Conservation (phyloP, 2,888 invertebrate genomes). For the Baccha elongata region DNA sequence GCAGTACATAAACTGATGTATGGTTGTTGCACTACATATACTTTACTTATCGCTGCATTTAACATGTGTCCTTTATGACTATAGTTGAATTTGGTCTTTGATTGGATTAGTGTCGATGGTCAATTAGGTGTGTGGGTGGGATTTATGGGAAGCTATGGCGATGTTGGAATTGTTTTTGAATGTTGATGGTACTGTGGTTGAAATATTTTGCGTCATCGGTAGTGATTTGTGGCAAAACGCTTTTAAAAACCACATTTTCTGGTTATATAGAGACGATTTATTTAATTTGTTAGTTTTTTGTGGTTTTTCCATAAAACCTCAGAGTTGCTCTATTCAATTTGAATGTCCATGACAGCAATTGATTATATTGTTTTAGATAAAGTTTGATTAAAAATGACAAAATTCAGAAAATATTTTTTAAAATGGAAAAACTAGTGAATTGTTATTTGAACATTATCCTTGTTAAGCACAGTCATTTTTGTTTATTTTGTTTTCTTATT, state of each 20-base stretch:
- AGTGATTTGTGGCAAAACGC: neutral
- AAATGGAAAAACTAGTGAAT: too few relatives aligned
- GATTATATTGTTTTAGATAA: neutral
- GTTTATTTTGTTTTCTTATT: too few relatives aligned
- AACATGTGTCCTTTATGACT: slow-evolving; percentile 2
- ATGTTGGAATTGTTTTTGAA: slow-evolving; percentile 6
- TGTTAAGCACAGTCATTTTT: too few relatives aligned
- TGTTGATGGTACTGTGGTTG: neutral
- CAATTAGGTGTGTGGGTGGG: slow-evolving; percentile 33
- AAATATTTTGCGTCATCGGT: slow-evolving; percentile 1
- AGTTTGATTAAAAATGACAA: neutral
- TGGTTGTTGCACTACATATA: neutral
- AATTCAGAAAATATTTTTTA: too few relatives aligned
- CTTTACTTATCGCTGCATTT: neutral
- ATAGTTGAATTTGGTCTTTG: slow-evolving; percentile 27
- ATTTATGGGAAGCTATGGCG: neutral
- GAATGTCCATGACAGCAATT: neutral
- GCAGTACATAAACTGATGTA: neutral
- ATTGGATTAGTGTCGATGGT: slow-evolving; percentile 51
- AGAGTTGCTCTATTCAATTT: neutral
- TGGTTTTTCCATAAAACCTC: neutral
- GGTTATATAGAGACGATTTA: neutral
- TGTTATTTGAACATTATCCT: too few relatives aligned
- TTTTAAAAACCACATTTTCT: neutral
- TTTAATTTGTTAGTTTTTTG: neutral